These are phyloP conservation scores for Gymnocypris eckloni DNA, from an alignment of 2,797 vertebrate genomes.

Conservation along the genomic window DNA sequence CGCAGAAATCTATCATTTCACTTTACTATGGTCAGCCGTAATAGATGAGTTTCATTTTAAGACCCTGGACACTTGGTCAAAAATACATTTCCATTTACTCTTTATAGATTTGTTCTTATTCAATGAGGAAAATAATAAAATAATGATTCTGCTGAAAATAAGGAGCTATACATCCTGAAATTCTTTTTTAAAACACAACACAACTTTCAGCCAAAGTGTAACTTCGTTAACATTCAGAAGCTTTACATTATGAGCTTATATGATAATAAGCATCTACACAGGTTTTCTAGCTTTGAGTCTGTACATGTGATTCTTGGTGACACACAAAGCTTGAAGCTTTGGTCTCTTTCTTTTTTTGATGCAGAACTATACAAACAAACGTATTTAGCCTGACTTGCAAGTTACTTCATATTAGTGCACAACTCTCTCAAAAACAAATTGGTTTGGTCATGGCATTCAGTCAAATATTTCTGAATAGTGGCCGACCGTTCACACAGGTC, in stretches of 20 bases:
- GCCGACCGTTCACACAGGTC: no score
- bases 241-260: background rate
- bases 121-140: background rate
- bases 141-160: background rate
- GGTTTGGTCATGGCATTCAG: background rate
- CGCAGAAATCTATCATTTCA: no score
- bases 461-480: background rate
- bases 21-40: no score
- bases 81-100: background rate
- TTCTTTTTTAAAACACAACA: background rate
- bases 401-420: background rate
- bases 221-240: background rate
- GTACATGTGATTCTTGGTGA: background rate
- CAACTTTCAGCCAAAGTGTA: background rate
- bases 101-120: background rate
- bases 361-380: background rate
- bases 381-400: background rate
- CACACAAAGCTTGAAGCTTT: background rate
- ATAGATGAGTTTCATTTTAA: no score
- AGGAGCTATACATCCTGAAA: background rate
- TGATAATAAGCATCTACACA: background rate
- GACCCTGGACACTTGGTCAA: background rate
- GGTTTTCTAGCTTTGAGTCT: background rate
- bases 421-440: background rate
- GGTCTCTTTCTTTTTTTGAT: background rate